Evolutionary conservation across 2,113 vertebrate species (phyloP), one percentile per base, ranked within the genome.

Genomic region (Poeciliopsis retropinna): DNA sequence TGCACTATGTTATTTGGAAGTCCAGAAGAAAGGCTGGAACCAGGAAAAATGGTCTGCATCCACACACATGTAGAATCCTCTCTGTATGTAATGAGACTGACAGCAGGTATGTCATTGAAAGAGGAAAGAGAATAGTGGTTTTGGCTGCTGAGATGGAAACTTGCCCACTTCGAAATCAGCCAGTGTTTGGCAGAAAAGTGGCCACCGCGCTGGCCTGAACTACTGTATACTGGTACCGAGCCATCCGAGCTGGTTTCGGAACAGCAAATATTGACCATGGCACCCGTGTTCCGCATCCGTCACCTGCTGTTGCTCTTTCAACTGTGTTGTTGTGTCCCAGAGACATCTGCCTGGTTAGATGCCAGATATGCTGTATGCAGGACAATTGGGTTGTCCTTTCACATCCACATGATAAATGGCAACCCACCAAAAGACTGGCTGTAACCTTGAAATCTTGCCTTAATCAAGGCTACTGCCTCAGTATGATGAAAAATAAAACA

Each of bases 321-420:
- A 72, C 87, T 80, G 84, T 79, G 82, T 65, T 73, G 84, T 69
- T 79, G 81, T 73, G 27, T 85, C 88, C 82, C 82, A 78, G 73
- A 89, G 88, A 91, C 76, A 82, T 88, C 83, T 83, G 90, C 83
- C 91, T 88, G 90, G 89, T 92, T 73, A 80, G 73, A 70, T 80
- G 89, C 91, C 90, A 92, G 87, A 80, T 79, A 72, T 66, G 80
- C 85, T 73, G 87, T 67, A 83, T 66, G 69, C 77, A 64, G 91
- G 90, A 90, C 88, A 80, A 87, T 87, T 54, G 78, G 83, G 74
- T 87, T 75, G 87, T 92, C 88, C 90, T 92, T 91, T 88, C 69
- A 62, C 80, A 84, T 81, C 86, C 87, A 88, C 84, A 87, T 92
- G 91, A 93, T 92, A 90, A 89, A 92, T 93, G 91, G 89, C 89